Conservation (phyloP, 2,888 invertebrate genomes). For the Protonemura montana region DNA sequence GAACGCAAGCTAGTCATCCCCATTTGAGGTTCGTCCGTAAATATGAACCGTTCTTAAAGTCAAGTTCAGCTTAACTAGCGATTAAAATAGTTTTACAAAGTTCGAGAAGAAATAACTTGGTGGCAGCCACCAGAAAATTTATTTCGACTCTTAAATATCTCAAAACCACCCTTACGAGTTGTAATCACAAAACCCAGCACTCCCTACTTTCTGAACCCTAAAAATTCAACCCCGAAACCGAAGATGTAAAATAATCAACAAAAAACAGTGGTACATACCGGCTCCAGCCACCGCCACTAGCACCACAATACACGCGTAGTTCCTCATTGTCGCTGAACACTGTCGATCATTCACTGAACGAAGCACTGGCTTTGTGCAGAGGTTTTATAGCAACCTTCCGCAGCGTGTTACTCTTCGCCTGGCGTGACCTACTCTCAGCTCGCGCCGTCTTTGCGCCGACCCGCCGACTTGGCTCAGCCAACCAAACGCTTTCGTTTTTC, state of each 20-base stretch:
- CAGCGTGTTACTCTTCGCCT: background rate
- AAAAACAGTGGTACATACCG: constrained; percentile 57
- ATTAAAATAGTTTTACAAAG: too few species aligned
- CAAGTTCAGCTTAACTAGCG: too few species aligned
- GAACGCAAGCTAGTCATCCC: too few species aligned
- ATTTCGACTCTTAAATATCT: too few species aligned
- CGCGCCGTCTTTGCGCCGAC: background rate
- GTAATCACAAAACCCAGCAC: too few species aligned
- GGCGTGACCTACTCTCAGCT: constrained; percentile 42
- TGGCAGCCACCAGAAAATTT: too few species aligned
- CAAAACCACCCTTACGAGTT: too few species aligned
- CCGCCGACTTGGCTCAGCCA: background rate
- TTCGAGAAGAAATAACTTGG: too few species aligned
- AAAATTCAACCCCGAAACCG: too few species aligned
- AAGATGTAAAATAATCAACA: background rate
- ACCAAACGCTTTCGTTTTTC: background rate
- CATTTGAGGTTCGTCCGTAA: too few species aligned
- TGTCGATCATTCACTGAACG: constrained; percentile 49
- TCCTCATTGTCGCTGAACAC: constrained; percentile 57
- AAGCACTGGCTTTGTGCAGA: constrained; percentile 53
- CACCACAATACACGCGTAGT: constrained; percentile 59
- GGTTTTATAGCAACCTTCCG: constrained; percentile 56
- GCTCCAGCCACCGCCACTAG: constrained; percentile 58
- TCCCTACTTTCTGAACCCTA: too few species aligned
- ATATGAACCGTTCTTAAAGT: too few species aligned